Evolutionary conservation across 2,797 vertebrate species (phyloP).

Genomic region (Gobio occitaniae): DNA sequence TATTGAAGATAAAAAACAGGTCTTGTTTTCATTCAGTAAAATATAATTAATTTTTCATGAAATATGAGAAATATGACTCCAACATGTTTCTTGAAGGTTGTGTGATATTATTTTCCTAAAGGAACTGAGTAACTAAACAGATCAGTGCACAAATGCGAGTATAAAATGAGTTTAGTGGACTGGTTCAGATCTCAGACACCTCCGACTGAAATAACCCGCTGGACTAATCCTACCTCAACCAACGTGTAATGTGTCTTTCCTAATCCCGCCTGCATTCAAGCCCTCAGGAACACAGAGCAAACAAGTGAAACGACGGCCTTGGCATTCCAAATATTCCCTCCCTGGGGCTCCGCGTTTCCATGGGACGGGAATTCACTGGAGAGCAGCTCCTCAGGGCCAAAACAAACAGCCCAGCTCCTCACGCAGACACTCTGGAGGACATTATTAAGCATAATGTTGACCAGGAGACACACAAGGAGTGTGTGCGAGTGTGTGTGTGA

Average conservation of each 20-base stretch:
- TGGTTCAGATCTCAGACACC: not conserved
- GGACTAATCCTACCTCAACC: constrained; percentile 41
- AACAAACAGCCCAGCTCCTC: not conserved
- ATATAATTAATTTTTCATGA: not conserved
- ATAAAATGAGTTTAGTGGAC: not conserved
- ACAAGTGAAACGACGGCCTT: constrained; percentile 21
- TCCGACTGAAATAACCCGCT: constrained; percentile 25
- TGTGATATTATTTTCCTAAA: not conserved
- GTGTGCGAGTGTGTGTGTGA: not conserved
- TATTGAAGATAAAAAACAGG: not conserved
- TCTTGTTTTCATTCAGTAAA: not conserved
- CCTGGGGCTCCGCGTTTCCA: constrained; percentile 53
- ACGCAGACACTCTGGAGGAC: not conserved
- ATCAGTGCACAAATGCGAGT: not conserved
- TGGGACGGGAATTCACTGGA: constrained; percentile 40
- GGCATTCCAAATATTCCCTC: constrained; percentile 56
- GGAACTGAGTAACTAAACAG: not conserved
- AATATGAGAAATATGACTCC: not conserved
- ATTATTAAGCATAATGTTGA: not conserved
- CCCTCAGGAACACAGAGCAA: constrained; percentile 44
- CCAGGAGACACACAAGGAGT: not conserved
- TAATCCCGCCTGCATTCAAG: constrained; percentile 18
- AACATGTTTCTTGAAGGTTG: not conserved
- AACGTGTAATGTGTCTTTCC: constrained; percentile 35
- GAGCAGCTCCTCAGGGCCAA: constrained; percentile 6